Evolutionary conservation across 1,140 invertebrate species (phyloP), one percentile per base, ranked within the genome.

Genomic region (Palaemon carinicauda): DNA sequence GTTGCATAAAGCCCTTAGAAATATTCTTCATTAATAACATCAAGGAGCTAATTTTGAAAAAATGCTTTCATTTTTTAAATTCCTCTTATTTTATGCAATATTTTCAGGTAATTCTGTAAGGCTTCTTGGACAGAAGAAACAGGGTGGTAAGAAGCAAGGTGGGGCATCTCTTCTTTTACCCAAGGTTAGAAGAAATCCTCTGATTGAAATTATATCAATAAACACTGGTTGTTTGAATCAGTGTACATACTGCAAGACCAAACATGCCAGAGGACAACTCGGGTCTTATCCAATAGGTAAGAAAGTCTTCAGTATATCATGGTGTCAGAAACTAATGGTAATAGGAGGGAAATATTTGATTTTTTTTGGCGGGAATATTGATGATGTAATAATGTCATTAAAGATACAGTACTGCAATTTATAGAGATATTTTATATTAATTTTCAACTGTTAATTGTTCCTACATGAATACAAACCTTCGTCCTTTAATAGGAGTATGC

Each of bases 161-260:
- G 98, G 97, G 0, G 96, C 97, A 0, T 94, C 95, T 0, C 92
- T 99, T 0, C 92, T 94, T 60, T 92, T 99, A 5, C 98, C 98
- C 0, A 99, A 99, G 93, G 96, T 99, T 12, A 92, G 98, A 78
- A 95, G 96, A 90, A 99, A 99, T 93, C 96, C 97, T 5, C 92
- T 99, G 0, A 96, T 99, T 88, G 98, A 99, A 93, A 99, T 99
- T 78, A 98, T 99, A 88, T 95, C 98, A 0, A 98, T 99, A 19
- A 99, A 98, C 91, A 99, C 97, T 2, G 98, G 98, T 0, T 99
- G 98, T 91, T 92, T 99, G 5, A 99, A 99, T 92, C 96, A 99
- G 89, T 99, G 98, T 91, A 99, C 98, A 0, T 99, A 99, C 91
- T 99, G 98, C 90, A 99, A 99, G 92, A 99, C 98, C 0, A 99